Percentiles rank a stretch among this genome's conserved stretches.
These are phyloP conservation scores for Manis javanica DNA, from an alignment of 2,797 vertebrate genomes.

Conservation along the genomic window DNA sequence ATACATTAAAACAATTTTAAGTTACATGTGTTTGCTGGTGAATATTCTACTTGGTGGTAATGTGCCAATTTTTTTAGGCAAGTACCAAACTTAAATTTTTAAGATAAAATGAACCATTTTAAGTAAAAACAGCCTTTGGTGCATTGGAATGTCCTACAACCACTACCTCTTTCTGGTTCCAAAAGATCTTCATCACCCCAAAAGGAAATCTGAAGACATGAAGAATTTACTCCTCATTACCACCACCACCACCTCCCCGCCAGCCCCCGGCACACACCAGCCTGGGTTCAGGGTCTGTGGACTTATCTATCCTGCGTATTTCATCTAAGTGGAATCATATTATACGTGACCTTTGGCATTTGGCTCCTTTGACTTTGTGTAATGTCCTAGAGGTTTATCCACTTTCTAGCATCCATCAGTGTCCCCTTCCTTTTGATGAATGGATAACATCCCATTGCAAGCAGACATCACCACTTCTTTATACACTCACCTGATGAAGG, in stretches of 20 bases:
- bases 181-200: not conserved
- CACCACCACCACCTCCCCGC: too few relatives aligned
- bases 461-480: not conserved
- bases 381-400: not conserved
- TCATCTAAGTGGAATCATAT: not conserved
- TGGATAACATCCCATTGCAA: not conserved
- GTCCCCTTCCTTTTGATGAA: not conserved
- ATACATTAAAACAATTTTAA: not conserved
- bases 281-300: not conserved
- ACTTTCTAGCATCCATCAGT: not conserved
- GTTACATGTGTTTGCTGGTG: not conserved
- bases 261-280: fast-evolving
- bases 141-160: not conserved
- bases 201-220: not conserved
- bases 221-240: not conserved
- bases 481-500: not conserved
- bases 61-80: not conserved
- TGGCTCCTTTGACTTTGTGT: not conserved
- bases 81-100: not conserved
- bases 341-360: not conserved
- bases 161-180: not conserved
- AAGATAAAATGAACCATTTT: not conserved
- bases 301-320: not conserved
- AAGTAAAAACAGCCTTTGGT: not conserved
- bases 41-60: not conserved